Percentiles rank a stretch among this genome's conserved stretches.
These are phyloP conservation scores for Trissolcus japonicus DNA, from an alignment of 2,888 invertebrate genomes.

Conservation along the genomic window DNA sequence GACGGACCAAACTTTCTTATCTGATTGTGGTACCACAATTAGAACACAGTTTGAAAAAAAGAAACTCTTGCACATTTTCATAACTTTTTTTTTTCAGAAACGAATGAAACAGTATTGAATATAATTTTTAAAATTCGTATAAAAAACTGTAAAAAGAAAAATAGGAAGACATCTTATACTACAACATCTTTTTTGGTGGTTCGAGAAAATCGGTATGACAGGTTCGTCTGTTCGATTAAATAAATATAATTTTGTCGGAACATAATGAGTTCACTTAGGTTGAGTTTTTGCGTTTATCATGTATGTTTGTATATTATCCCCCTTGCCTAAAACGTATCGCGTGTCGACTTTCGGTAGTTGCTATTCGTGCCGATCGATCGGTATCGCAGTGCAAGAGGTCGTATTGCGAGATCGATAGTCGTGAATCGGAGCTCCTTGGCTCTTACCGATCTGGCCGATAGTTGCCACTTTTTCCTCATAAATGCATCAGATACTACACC, in stretches of 20 bases:
- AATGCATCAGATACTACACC: conserved; percentile 50
- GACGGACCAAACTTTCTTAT: too few relatives aligned
- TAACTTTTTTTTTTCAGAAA: too few relatives aligned
- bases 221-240: conserved; percentile 23
- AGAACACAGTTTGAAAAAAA: too few relatives aligned
- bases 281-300: conserved; percentile 40
- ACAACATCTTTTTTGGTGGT: too few relatives aligned
- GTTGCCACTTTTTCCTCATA: conserved; percentile 35
- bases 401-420: conserved; percentile 58
- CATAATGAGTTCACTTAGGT: conserved; percentile 39
- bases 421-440: conserved; percentile 49
- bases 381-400: conserved; percentile 54
- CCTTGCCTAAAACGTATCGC: conserved; percentile 45
- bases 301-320: conserved; percentile 43
- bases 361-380: conserved; percentile 56
- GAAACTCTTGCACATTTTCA: too few relatives aligned
- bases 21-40: too few relatives aligned
- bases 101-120: too few relatives aligned
- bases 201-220: conserved; percentile 28
- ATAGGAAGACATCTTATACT: too few relatives aligned
- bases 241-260: conserved; percentile 44
- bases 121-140: too few relatives aligned
- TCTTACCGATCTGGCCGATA: conserved; percentile 47
- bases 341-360: conserved; percentile 58
- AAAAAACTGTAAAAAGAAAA: too few relatives aligned